Evolutionary conservation across 2,888 invertebrate genomes (phyloP).

Genomic region (Drosophila mettleri): DNA sequence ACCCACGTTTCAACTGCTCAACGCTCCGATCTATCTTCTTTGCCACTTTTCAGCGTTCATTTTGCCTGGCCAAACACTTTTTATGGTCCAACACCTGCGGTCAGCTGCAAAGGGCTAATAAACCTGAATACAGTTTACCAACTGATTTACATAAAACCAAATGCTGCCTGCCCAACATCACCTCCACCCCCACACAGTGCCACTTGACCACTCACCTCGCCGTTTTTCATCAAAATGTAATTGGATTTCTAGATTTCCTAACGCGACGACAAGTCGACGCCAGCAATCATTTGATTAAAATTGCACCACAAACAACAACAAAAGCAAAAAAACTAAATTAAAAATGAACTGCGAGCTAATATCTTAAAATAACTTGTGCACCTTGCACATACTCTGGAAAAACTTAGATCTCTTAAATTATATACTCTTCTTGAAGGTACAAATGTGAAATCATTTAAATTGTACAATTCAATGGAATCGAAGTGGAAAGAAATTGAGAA

Average conservation of each 20-base stretch:
- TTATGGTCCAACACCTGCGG: slow-evolving; percentile 79
- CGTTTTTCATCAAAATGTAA: slow-evolving; percentile 71
- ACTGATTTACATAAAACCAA: slow-evolving; percentile 76
- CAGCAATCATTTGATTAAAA: slow-evolving; percentile 73
- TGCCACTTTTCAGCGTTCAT: slow-evolving; percentile 19
- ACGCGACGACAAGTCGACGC: slow-evolving; percentile 47
- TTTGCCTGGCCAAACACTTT: slow-evolving; percentile 73
- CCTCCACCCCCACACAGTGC: not conserved
- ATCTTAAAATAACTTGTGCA: slow-evolving; percentile 45
- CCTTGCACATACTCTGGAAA: slow-evolving; percentile 30
- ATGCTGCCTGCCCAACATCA: slow-evolving; percentile 25
- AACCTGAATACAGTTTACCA: slow-evolving; percentile 58
- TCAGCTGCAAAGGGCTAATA: slow-evolving; percentile 75
- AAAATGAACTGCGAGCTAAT: slow-evolving; percentile 17
- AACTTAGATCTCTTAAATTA: not conserved
- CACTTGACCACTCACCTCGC: slow-evolving; percentile 45
- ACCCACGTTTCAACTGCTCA: slow-evolving; percentile 57
- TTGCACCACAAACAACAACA: slow-evolving; percentile 37
- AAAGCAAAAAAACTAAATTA: slow-evolving; percentile 38
- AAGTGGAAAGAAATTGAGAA: not conserved
- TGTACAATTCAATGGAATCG: not conserved
- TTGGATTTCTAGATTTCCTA: slow-evolving; percentile 63
- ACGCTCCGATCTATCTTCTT: slow-evolving; percentile 32
- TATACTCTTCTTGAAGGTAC: not conserved
- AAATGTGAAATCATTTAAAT: not conserved